Base-by-base conservation (phyloP, 2,113 vertebrate genomes). In the Phodopus roborovskii region DNA sequence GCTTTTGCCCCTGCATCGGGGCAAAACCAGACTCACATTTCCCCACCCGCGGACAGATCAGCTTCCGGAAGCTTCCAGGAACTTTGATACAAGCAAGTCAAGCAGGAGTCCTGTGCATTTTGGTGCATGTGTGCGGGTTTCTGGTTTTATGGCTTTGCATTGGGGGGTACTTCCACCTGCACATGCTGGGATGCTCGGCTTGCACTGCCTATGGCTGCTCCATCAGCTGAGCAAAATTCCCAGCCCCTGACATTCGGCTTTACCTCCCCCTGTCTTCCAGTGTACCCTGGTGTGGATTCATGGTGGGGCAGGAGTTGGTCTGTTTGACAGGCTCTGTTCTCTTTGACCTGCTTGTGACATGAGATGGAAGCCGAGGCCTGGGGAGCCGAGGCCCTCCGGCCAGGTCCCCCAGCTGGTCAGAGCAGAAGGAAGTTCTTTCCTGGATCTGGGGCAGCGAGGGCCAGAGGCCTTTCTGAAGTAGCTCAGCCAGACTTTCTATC, bases 61-160 rank as follows among this genome's bases (percentile, higher is more conserved):
- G 74, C 42, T 45, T 64, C 78, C 53, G 28, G n/a, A n/a, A 71
- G 24, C 15, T 13, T 39, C 12, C 0, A 30, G 7, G 70, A 79
- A 39, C 53, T 73, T n/a, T 50, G 53, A 73, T 6, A 20, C 45
- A 4, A 74, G 64, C 45, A 88, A 30, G 42, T 70, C 60, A 58
- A 17, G 20, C 0, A 17, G 74, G 36, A n/a, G 60, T 36, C 50
- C 70, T 91, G 75, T 50, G 74, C 30, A 4, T 92, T 93, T 95
- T 60, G n/a, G 64, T 9, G 58, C 83, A 50, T n/a, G 45, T 0
- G 12, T 0, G 1, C 0, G 0, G 85, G 60, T 53, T 95, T 85
- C 53, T 45, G 60, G 83, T 75, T 97, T 97, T 86, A 70, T 19
- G n/a, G 9, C 24, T 82, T 95, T 90, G 48, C 75, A 13, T 1